A percentile compares a stretch with the other conserved stretches of the same genome.
phyloP scores from a whole-genome alignment of 2,797 vertebrate genomes.

The Eutrigla gurnardus region DNA sequence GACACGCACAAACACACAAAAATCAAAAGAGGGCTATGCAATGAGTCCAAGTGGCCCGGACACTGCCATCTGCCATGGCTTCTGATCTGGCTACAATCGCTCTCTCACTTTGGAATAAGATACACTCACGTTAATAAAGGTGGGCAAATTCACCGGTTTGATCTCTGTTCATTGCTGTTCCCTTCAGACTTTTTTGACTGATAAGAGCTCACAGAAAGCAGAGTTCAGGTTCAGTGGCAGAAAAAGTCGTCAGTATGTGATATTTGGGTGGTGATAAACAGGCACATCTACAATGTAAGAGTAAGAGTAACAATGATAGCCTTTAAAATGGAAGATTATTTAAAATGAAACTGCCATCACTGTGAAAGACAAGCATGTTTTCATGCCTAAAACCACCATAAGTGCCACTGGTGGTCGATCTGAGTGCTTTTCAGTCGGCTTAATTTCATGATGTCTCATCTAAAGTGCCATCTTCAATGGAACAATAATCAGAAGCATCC shows the following conservation, averaged over 20 bases:
- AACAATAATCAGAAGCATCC: conserved; percentile 22
- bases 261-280: background rate
- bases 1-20: conserved; percentile 20
- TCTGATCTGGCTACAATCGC: conserved; percentile 9
- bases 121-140: conserved; percentile 15
- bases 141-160: conserved; percentile 37
- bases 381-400: background rate
- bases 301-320: background rate
- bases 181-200: conserved; percentile 19
- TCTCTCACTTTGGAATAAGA: conserved; percentile 27
- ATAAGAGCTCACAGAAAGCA: conserved; percentile 35
- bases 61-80: conserved; percentile 47
- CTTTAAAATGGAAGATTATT: background rate
- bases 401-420: background rate
- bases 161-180: conserved; percentile 9
- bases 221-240: background rate
- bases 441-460: background rate
- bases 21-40: conserved; percentile 46
- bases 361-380: background rate
- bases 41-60: conserved; percentile 26
- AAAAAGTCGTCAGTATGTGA: background rate
- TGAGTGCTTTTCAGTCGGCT: conserved; percentile 8
- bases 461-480: background rate
- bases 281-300: conserved; percentile 3
- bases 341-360: background rate